Percentiles rank a stretch among this genome's conserved stretches.
These are phyloP conservation scores for Pica pica DNA, from an alignment of 2,113 vertebrate species.

Conservation along the genomic window DNA sequence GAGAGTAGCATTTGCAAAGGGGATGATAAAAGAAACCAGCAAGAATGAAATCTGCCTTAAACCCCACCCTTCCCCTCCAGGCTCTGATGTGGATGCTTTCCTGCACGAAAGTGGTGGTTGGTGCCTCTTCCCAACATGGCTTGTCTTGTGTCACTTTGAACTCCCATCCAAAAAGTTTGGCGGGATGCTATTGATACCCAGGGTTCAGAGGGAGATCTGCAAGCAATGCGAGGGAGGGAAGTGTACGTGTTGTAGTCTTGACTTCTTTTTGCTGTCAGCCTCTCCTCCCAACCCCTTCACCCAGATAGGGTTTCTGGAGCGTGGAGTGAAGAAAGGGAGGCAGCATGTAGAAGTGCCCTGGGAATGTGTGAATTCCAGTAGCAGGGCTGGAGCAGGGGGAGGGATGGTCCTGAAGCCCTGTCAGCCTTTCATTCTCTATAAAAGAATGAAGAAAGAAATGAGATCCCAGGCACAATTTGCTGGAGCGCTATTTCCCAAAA, in stretches of 20 bases:
- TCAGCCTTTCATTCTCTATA: background rate
- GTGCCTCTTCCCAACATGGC: background rate
- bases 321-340: background rate
- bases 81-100: background rate
- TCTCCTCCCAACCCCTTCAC: background rate
- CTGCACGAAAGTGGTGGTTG: background rate
- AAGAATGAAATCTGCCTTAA: background rate
- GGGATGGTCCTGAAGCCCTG: background rate
- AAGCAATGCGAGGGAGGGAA: background rate
- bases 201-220: background rate
- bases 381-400: background rate
- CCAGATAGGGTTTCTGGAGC: slow-evolving; percentile 7
- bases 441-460: slow-evolving; percentile 12
- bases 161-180: background rate
- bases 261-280: background rate
- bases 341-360: background rate
- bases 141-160: background rate
- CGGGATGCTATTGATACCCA: background rate
- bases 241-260: background rate
- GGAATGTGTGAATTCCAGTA: slow-evolving; percentile 53
- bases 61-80: background rate
- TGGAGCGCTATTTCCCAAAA: background rate
- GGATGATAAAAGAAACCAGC: background rate
- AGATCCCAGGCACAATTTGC: slow-evolving; percentile 1
- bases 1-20: background rate